Conservation (phyloP, 1,140 invertebrate genomes). For the Varroa destructor region DNA sequence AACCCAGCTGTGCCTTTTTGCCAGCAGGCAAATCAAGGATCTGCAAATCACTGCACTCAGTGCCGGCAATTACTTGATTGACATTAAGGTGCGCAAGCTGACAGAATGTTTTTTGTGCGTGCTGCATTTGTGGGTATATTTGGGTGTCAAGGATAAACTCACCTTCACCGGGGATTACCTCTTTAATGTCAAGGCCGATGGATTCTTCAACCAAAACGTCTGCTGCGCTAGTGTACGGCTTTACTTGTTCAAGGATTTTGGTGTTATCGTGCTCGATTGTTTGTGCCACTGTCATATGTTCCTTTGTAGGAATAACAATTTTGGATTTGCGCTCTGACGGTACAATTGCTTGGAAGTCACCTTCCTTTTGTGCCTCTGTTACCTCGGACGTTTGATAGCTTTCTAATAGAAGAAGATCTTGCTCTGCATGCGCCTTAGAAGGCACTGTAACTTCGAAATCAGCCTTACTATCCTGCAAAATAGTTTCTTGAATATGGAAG, state of each 20-base stretch:
- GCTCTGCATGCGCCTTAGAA: not conserved
- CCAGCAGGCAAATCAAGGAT: not conserved
- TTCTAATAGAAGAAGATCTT: conserved; percentile 8
- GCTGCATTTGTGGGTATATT: not conserved
- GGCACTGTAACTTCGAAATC: conserved; percentile 5
- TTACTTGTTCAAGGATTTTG: not conserved
- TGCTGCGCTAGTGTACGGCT: not conserved
- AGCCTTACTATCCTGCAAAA: conserved; percentile 3
- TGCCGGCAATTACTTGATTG: not conserved
- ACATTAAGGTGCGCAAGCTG: not conserved
- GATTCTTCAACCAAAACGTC: not conserved
- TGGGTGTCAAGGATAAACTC: not conserved
- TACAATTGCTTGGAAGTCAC: not conserved
- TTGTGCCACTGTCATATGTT: conserved; percentile 11
- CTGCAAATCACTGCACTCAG: conserved; percentile 3
- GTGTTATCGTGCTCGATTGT: conserved; percentile 13
- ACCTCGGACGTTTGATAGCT: conserved; percentile 12
- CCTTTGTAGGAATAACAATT: not conserved
- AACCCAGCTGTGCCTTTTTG: conserved; percentile 3
- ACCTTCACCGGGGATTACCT: not conserved
- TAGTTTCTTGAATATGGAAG: not conserved
- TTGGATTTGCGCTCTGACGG: conserved; percentile 23
- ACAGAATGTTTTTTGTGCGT: conserved; percentile 9
- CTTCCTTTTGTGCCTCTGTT: conserved; percentile 7
- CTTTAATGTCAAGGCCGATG: conserved; percentile 8